A percentile compares a stretch with the other conserved stretches of the same genome.
Evolutionary conservation across 53 echinoderm and acorn worm species (phyloP).

Genomic region (Henricia sp.): DNA sequence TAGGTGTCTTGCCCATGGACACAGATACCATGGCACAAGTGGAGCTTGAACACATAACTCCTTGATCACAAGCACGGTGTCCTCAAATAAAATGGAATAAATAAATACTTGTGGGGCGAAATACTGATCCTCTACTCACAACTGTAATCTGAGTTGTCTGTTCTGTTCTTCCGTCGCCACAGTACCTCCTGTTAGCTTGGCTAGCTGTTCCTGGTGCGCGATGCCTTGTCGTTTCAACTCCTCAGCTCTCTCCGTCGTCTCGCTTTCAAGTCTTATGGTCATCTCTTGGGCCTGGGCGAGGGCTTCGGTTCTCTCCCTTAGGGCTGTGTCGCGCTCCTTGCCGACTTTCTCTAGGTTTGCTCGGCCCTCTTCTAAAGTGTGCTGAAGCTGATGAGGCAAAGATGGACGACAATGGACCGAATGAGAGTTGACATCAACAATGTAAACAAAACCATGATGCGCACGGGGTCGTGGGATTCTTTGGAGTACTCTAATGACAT

Average conservation of each 20-base stretch:
- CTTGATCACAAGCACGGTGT: too few species aligned
- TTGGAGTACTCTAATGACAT: too few species aligned
- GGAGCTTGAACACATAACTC: too few species aligned
- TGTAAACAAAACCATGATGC: too few species aligned
- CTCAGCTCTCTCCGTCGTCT: constrained; percentile 63
- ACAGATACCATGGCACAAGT: too few species aligned
- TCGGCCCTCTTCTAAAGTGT: constrained; percentile 73
- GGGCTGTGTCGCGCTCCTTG: constrained; percentile 80
- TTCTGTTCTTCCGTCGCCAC: constrained; percentile 64
- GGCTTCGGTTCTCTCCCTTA: constrained; percentile 85
- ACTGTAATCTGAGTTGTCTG: constrained; percentile 64
- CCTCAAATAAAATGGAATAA: too few species aligned
- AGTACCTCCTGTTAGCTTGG: constrained; percentile 45
- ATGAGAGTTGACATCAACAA: too few species aligned
- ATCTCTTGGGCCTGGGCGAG: constrained; percentile 83
- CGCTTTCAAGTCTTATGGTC: constrained; percentile 78
- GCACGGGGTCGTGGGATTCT: too few species aligned
- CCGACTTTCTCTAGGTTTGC: constrained; percentile 65
- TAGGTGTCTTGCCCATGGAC: too few species aligned
- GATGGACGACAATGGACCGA: too few species aligned
- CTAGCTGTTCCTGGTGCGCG: constrained; percentile 66
- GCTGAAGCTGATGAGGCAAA: constrained; percentile 50
- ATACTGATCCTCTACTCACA: too few species aligned
- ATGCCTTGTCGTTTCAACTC: constrained; percentile 65
- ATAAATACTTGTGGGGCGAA: too few species aligned